phyloP scores from a whole-genome alignment of 2,888 invertebrate genomes.

The Lochmaea capreae region DNA sequence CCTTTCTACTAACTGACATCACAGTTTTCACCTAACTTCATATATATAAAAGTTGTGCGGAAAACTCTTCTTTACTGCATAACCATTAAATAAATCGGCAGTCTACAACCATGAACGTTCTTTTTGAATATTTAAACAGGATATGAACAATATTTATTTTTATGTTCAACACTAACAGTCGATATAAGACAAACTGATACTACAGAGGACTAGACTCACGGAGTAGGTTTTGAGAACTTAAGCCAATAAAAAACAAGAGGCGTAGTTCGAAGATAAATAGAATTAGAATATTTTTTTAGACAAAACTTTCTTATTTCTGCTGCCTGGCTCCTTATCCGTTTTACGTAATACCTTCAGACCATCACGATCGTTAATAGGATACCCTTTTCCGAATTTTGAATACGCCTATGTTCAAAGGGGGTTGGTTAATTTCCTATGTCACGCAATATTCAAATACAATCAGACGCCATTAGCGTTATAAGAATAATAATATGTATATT shows the following conservation, averaged over 20 bases:
- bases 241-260: too few species aligned
- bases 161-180: not conserved
- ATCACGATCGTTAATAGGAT: too few species aligned
- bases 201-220: too few species aligned
- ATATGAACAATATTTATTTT: not conserved
- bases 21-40: constrained; percentile 1
- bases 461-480: constrained; percentile 53
- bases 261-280: too few species aligned
- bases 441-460: constrained; percentile 53
- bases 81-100: not conserved
- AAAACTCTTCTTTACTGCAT: not conserved
- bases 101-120: not conserved
- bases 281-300: too few species aligned
- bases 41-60: not conserved
- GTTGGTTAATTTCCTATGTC: constrained; percentile 45
- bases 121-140: not conserved
- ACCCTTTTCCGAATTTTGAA: not conserved
- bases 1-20: not conserved
- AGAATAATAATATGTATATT: constrained; percentile 56
- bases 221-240: too few species aligned
- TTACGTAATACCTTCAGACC: too few species aligned
- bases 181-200: too few species aligned
- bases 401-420: not conserved
- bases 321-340: too few species aligned
- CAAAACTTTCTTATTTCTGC: too few species aligned